phyloP scores from a whole-genome alignment of 2,113 vertebrate genomes.

The Monopterus albus region DNA sequence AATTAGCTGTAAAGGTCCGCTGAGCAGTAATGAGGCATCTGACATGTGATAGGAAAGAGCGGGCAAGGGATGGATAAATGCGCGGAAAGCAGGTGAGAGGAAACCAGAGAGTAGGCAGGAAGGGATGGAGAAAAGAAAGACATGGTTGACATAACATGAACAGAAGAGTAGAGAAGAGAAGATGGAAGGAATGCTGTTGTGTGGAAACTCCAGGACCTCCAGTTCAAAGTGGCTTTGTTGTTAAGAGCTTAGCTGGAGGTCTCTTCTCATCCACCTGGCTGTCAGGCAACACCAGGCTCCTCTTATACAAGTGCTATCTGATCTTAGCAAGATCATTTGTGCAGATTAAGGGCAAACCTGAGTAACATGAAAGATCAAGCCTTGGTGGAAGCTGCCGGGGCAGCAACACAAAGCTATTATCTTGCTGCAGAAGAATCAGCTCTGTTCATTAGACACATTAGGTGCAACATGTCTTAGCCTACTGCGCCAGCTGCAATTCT shows the following conservation, averaged over 20 bases:
- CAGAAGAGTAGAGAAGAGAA: neutral
- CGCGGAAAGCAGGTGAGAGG: neutral
- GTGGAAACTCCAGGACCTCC: constrained; percentile 29
- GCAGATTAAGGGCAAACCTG: constrained; percentile 59
- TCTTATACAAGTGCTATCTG: constrained; percentile 49
- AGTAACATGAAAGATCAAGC: constrained; percentile 53
- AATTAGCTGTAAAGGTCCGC: constrained; percentile 63
- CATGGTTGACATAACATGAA: neutral
- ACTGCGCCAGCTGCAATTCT: neutral
- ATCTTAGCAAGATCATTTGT: constrained; percentile 65
- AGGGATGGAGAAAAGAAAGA: neutral
- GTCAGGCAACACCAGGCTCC: constrained; percentile 46
- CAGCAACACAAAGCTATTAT: constrained; percentile 36
- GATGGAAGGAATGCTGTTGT: neutral
- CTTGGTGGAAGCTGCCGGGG: constrained; percentile 24
- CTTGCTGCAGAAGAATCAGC: constrained; percentile 22
- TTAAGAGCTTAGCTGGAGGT: constrained; percentile 57
- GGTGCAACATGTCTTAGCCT: neutral
- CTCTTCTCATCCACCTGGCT: constrained; percentile 53
- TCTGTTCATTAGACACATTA: constrained; percentile 4
- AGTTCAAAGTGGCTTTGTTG: constrained; percentile 60
- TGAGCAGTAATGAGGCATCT: constrained; percentile 54
- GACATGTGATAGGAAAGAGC: constrained; percentile 1
- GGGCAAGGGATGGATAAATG: neutral
- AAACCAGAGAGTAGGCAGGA: neutral